Base-by-base conservation (phyloP, 2,113 vertebrate species). In the Rutilus rutilus region DNA sequence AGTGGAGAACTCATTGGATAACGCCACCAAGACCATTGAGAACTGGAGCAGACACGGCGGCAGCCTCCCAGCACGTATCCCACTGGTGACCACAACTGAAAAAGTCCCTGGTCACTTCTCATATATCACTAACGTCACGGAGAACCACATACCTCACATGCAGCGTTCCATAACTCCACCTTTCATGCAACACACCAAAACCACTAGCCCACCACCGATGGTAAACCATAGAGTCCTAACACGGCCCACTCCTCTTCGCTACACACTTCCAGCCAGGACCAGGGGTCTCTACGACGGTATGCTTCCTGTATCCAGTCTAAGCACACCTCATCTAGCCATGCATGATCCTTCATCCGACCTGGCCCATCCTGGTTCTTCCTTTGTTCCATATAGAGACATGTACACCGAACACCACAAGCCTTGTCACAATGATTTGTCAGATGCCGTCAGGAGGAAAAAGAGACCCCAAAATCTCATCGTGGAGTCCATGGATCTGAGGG, bases 21-120 rank as follows among this genome's bases (percentile, higher is more conserved):
- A 97, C 0, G 97, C 97, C 88, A 97, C 97, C 30, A 97, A 97
- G 90, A 97, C 97, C 86, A 96, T 98, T 0, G 95, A 98, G 90
- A 96, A 96, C 71, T 96, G 98, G 96, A 96, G 94, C 76, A 95
- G 93, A 52, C 94, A 95, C 36, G 95, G 97, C 2, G 93, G 91
- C 47, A 95, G 86, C 83, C 86, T 95, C 59, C 96, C 96, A 65
- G 91, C 95, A 78, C 92, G 92, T 1, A 78, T 92, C 11, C 91
- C 93, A 0, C 91, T 90, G 71, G 91, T 95, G 19, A 91, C 86
- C 6, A 86, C 91, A 36, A 87, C 90, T 0, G 92, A 94, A 60
- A 86, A 91, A 4, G 73, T 92, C n/a, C 91, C 94, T 0, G 85
- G 93, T 90, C 82, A 88, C 69, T 90, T 94, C 80, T 89, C 92